Evolutionary conservation across 2,113 vertebrate species (phyloP).

Genomic region (Pachyramphus minor): DNA sequence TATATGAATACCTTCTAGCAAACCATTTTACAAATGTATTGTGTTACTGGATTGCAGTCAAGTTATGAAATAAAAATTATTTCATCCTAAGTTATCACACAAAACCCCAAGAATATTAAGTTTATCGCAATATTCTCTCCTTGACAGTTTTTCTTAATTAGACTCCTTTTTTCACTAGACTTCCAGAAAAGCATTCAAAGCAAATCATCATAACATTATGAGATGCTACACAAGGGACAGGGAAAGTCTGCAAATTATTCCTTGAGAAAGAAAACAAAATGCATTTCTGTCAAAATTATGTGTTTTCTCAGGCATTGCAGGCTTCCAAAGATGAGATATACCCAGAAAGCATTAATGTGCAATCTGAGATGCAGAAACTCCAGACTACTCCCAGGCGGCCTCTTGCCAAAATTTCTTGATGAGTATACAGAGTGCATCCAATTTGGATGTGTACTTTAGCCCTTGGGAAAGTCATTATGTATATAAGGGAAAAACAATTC

Average conservation of each 20-base stretch:
- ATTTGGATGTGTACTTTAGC: constrained; percentile 51
- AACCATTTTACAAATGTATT: not conserved
- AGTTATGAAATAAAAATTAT: not conserved
- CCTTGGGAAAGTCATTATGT: constrained; percentile 35
- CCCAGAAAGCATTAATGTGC: constrained; percentile 11
- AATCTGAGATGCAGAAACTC: constrained; percentile 20
- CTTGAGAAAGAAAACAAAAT: not conserved
- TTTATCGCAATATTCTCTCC: not conserved
- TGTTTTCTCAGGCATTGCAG: not conserved
- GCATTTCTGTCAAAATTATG: not conserved
- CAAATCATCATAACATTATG: not conserved
- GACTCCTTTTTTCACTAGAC: not conserved
- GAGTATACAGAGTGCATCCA: constrained; percentile 32
- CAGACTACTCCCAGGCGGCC: constrained; percentile 36
- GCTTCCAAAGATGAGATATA: not conserved
- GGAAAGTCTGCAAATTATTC: not conserved
- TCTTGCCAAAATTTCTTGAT: constrained; percentile 56
- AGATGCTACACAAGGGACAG: constrained; percentile 1
- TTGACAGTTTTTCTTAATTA: not conserved
- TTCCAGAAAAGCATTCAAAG: not conserved
- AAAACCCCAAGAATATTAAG: not conserved
- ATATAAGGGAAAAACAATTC: constrained; percentile 52
- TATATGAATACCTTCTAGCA: not conserved
- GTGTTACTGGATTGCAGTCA: not conserved
- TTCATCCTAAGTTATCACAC: not conserved